Evolutionary conservation across 2,888 invertebrate genomes (phyloP).

Genomic region (Trisateles emortualis): DNA sequence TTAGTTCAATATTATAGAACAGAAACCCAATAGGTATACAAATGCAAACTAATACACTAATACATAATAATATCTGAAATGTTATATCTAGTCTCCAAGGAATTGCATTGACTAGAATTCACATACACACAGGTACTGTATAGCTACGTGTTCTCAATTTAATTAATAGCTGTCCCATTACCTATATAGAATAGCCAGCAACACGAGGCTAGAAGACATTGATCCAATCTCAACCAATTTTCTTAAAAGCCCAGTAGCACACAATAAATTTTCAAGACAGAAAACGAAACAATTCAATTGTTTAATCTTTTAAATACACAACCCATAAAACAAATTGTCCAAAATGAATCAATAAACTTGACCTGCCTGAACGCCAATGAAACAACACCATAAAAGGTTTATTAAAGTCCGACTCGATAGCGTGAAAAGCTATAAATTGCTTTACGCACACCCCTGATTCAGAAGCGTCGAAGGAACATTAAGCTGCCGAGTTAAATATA

Average conservation of each 20-base stretch:
- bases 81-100: too few relatives aligned
- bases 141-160: too few relatives aligned
- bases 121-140: too few relatives aligned
- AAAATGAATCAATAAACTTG: slow-evolving; percentile 52
- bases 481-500: slow-evolving; percentile 63
- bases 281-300: slow-evolving; percentile 2
- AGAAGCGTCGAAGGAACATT: slow-evolving; percentile 46
- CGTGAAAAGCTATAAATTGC: slow-evolving; percentile 49
- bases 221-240: background rate
- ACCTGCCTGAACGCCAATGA: slow-evolving; percentile 56
- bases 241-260: background rate
- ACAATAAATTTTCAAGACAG: slow-evolving; percentile 1
- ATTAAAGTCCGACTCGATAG: slow-evolving; percentile 46
- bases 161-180: background rate
- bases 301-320: slow-evolving; percentile 13
- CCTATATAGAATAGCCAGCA: background rate
- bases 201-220: background rate
- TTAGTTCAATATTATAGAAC: too few relatives aligned
- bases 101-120: too few relatives aligned
- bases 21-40: too few relatives aligned
- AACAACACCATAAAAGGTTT: slow-evolving; percentile 49
- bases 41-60: too few relatives aligned
- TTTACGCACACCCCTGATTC: slow-evolving; percentile 57
- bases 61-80: too few relatives aligned
- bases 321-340: slow-evolving; percentile 17